Evolutionary conservation across 2,797 vertebrate genomes (phyloP).

Genomic region (Acrossocheilus fasciatus): DNA sequence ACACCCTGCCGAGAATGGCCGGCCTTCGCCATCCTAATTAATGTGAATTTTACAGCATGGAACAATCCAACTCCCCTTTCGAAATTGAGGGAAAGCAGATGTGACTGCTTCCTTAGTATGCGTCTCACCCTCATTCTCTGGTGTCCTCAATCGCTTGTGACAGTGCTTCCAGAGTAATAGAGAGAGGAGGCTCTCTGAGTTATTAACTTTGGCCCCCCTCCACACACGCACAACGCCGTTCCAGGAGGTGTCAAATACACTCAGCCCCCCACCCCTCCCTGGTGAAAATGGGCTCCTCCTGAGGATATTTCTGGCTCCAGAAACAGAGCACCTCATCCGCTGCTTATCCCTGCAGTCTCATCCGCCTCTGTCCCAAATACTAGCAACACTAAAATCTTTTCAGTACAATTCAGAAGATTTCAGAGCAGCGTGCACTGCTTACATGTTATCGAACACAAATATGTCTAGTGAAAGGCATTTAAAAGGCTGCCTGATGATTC

Average conservation of each 20-base stretch:
- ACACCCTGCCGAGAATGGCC: constrained; percentile 27
- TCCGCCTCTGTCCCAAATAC: constrained; percentile 70
- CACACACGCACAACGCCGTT: constrained; percentile 48
- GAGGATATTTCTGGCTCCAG: constrained; percentile 77
- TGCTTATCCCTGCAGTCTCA: constrained; percentile 72
- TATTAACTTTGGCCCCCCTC: constrained; percentile 70
- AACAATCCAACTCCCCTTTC: constrained; percentile 44
- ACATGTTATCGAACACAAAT: constrained; percentile 62
- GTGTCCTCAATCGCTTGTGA: constrained; percentile 75
- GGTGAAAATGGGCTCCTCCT: constrained; percentile 68
- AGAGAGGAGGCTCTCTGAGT: constrained; percentile 70
- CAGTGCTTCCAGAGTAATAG: constrained; percentile 72
- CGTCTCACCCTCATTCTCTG: constrained; percentile 57
- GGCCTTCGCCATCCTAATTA: constrained; percentile 51
- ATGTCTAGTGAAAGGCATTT: constrained; percentile 12
- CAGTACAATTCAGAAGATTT: constrained; percentile 47
- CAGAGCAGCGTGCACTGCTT: constrained; percentile 63
- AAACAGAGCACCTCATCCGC: constrained; percentile 72
- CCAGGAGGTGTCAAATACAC: constrained; percentile 68
- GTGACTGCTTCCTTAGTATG: constrained; percentile 52
- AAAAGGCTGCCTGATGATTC: constrained; percentile 11
- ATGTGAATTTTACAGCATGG: constrained; percentile 46
- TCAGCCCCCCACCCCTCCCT: constrained; percentile 61
- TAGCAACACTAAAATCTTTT: constrained; percentile 66
- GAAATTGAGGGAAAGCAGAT: constrained; percentile 53